phyloP scores from a whole-genome alignment of 2,888 invertebrate genomes.

The Keiferia lycopersicella region DNA sequence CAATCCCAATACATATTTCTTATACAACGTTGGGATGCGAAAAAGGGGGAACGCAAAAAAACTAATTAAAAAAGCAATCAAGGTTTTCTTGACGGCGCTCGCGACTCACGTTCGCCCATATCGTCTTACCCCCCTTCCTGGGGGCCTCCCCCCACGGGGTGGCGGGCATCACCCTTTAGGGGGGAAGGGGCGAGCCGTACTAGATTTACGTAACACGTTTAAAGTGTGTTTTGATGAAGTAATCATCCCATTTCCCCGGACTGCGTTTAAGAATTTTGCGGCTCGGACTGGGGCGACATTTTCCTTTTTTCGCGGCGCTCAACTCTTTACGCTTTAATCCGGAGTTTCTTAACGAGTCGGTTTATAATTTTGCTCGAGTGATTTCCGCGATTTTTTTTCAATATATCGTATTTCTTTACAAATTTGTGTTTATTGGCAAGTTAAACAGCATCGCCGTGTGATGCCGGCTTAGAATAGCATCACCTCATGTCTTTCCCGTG shows the following conservation, averaged over 20 bases:
- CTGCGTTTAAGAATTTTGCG: conserved; percentile 80
- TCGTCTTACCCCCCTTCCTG: conserved; percentile 77
- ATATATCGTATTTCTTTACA: conserved; percentile 15
- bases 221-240: conserved; percentile 82
- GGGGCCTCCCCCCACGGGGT: conserved; percentile 50
- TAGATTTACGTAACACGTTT: conserved; percentile 82
- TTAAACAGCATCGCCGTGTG: no score
- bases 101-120: conserved; percentile 82
- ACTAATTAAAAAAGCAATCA: conserved; percentile 82
- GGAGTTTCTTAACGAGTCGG: conserved; percentile 70
- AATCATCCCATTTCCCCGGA: conserved; percentile 80
- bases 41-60: conserved; percentile 77
- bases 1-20: conserved; percentile 69
- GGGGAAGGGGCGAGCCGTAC: conserved; percentile 67
- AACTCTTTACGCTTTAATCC: conserved; percentile 78
- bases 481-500: no score
- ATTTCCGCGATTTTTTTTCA: conserved; percentile 46
- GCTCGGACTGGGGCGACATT: conserved; percentile 64
- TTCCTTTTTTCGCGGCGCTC: conserved; percentile 45
- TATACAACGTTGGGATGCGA: conserved; percentile 72
- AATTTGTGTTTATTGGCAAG: no score
- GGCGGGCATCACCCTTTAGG: conserved; percentile 62
- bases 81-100: conserved; percentile 82
- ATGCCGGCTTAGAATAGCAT: no score
- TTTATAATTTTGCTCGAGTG: conserved; percentile 63